Evolutionary conservation across 1,140 invertebrate genomes (phyloP).

Genomic region (Choristoneura fumiferana): DNA sequence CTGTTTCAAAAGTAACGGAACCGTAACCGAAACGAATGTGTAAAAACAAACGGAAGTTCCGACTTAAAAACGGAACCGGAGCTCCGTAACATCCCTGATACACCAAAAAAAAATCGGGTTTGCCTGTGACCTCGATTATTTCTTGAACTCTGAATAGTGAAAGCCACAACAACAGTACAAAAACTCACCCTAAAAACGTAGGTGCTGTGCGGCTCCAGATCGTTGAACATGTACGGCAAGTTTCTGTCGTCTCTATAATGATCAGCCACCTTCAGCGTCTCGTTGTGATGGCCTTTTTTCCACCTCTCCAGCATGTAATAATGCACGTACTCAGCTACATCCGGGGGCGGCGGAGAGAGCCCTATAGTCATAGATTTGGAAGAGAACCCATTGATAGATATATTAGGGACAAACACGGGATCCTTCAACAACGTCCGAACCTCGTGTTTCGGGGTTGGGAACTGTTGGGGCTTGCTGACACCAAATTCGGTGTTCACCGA

Average conservation of each 20-base stretch:
- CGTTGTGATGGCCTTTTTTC: constrained; percentile 79
- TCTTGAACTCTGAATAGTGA: too few species aligned
- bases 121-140: too few species aligned
- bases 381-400: constrained; percentile 87
- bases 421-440: constrained; percentile 84
- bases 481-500: constrained; percentile 72
- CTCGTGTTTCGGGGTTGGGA: constrained; percentile 70
- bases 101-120: too few species aligned
- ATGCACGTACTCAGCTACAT: constrained; percentile 85
- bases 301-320: constrained; percentile 85
- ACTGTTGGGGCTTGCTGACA: constrained; percentile 75
- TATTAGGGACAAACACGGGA: constrained; percentile 87
- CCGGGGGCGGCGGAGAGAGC: constrained; percentile 83
- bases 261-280: constrained; percentile 79
- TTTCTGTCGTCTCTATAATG: constrained; percentile 82
- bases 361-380: constrained; percentile 88
- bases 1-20: too few species aligned
- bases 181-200: constrained; percentile 85
- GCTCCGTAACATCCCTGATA: too few species aligned
- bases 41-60: too few species aligned
- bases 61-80: too few species aligned
- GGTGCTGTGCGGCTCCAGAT: constrained; percentile 86
- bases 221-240: constrained; percentile 86
- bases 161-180: too few species aligned
- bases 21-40: too few species aligned